Evolutionary conservation across 64 coral and sea anemone genomes (phyloP), one percentile per base, ranked within the genome.

Genomic region (Pocillopora verrucosa): DNA sequence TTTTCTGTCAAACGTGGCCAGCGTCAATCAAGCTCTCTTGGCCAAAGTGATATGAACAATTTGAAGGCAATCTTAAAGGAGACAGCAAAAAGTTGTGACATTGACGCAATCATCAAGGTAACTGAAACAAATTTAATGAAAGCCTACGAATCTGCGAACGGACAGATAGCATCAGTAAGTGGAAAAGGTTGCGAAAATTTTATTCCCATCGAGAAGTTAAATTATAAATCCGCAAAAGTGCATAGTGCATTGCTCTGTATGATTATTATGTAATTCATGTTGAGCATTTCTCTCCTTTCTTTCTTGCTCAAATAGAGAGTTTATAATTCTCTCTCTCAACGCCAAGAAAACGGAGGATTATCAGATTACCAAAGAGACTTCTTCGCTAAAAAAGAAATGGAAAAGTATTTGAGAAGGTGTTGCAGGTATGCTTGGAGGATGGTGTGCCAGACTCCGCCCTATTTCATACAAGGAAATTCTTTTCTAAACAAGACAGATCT

Each of bases 61-160:
- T 80, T 80, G 26, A 80, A 63, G 58, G 25, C 61, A 13, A 80
- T 80, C 78, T 6, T 80, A 58, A 80, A 80, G 30, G 78, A 80
- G 78, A 80, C 78, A 4, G 78, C 78, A 30, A 57, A 61, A 80
- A 7, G 15, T 61, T 80, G 59, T 26, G 78, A 80, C 58, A 15
- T 80, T 9, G 9, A 25, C 26, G 19, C 78, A 16, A 56, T 80
- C 34, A 58, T 61, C 59, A 1, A 80, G 78, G 78, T 80, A 80
- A 26, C 1, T 20, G 64, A 67, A 67, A 16, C n/a, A 67, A 20
- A 15, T 17, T 63, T 63, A 63, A 13, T n/a, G n/a, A n/a, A n/a
- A n/a, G n/a, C n/a, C n/a, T 45, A 6, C 2, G 41, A 45, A 2
- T 6, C 41, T 45, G 6, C 41, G 41, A 45, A 45, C 41, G 6